Evolutionary conservation across 2,888 invertebrate genomes (phyloP), one percentile per base, ranked within the genome.

Genomic region (Trichogramma evanescens): DNA sequence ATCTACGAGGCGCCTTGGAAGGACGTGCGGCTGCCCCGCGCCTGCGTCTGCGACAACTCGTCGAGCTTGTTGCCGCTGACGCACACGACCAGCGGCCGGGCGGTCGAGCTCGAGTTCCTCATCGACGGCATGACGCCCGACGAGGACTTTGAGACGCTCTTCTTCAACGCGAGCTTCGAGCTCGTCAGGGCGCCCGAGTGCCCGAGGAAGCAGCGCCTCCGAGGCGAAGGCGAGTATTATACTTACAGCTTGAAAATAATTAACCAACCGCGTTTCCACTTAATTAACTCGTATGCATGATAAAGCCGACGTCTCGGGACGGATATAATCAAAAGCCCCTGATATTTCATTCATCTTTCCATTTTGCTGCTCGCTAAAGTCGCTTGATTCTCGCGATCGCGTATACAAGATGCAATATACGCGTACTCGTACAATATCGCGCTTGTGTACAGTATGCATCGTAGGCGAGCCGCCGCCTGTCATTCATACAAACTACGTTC

Each of bases 61-160:
- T 82, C 83, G 53, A 82, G 83, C 53, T 81, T 82, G 66, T 81
- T 84, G 45, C 86, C 87, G 2, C 71, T 87, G 59, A 83, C 83
- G 50, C 85, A 87, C 73, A 78, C 85, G 63, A 87, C 88, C 7
- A 81, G 86, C 43, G 85, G 88, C 40, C 80, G 85, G 62, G 84
- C 86, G 50, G 80, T 93, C 71, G 91, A 92, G 79, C 79, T 93
- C 60, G 87, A 86, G 68, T 89, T 92, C 76, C 83, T 86, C 69
- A 85, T 92, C 63, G 85, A 86, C 64, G 81, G 84, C 58, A 85
- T 93, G 80, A 83, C 84, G 69, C 85, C 91, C 56, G 84, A 86
- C 54, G 91, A 93, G 78, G 91, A 94, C 78, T 91, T 89, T 74
- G 85, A 89, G 42, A 86, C 89, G 71, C 82, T 93, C 56, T 88